Conservation (phyloP, 2,888 invertebrate genomes). For the Eremobia ochroleuca region DNA sequence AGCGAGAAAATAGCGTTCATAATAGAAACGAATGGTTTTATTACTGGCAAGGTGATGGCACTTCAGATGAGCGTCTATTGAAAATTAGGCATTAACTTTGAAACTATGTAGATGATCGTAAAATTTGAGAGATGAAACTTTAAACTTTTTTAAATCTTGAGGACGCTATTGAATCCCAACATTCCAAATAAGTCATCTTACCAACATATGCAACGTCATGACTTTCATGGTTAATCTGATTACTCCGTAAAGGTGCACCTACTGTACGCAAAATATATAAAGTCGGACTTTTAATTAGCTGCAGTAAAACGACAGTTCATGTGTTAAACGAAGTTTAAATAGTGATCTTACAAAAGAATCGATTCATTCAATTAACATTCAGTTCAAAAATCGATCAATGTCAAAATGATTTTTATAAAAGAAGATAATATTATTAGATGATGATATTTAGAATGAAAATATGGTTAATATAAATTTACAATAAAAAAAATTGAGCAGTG, state of each 20-base stretch:
- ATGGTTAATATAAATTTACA: too few species aligned
- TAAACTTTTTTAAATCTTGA: neutral
- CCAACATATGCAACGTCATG: neutral
- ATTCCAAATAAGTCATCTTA: slow-evolving; percentile 2
- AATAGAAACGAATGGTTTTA: slow-evolving; percentile 45
- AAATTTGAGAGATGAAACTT: neutral
- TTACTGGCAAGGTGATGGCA: slow-evolving; percentile 17
- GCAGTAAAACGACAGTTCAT: too few species aligned
- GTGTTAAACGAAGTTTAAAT: too few species aligned
- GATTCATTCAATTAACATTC: too few species aligned
- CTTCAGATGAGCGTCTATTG: slow-evolving; percentile 1
- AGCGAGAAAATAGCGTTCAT: slow-evolving; percentile 26
- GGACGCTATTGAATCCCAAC: neutral
- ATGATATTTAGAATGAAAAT: too few species aligned
- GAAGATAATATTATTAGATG: too few species aligned
- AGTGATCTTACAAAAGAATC: too few species aligned
- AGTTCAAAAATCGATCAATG: too few species aligned
- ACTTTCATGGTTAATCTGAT: slow-evolving; percentile 1
- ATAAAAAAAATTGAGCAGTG: too few species aligned
- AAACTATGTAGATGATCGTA: neutral
- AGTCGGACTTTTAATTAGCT: too few species aligned
- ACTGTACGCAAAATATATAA: neutral
- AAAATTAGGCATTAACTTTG: slow-evolving; percentile 10
- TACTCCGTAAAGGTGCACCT: neutral
- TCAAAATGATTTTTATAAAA: too few species aligned